Percentiles rank a stretch among this genome's conserved stretches.
These are phyloP conservation scores for Polydrusus cervinus DNA, from an alignment of 2,888 invertebrate species.

Conservation along the genomic window DNA sequence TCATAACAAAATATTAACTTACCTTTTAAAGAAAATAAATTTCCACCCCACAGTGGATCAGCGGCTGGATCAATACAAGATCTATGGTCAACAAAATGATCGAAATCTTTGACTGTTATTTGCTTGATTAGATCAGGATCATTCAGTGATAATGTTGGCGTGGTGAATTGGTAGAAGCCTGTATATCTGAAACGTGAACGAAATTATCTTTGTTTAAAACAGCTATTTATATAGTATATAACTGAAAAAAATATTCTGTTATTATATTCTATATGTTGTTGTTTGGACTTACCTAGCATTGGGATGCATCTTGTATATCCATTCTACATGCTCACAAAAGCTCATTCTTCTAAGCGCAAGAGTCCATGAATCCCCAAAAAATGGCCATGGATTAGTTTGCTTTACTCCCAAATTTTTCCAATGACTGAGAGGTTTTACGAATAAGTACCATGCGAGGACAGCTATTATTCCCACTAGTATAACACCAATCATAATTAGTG, in stretches of 20 bases:
- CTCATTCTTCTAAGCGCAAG: slow-evolving; percentile 45
- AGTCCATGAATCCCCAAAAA: slow-evolving; percentile 55
- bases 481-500: no score
- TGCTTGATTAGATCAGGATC: slow-evolving; percentile 76
- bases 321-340: slow-evolving; percentile 51
- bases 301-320: slow-evolving; percentile 56
- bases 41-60: slow-evolving; percentile 72
- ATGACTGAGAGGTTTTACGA: slow-evolving; percentile 45
- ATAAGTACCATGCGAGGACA: slow-evolving; percentile 39
- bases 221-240: no score
- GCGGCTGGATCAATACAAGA: slow-evolving; percentile 54
- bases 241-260: no score
- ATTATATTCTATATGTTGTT: no score
- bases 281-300: slow-evolving; percentile 54
- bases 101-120: slow-evolving; percentile 76
- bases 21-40: slow-evolving; percentile 62
- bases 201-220: no score
- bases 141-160: slow-evolving; percentile 72
- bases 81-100: slow-evolving; percentile 57
- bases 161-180: slow-evolving; percentile 60
- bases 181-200: slow-evolving; percentile 56
- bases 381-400: slow-evolving; percentile 46
- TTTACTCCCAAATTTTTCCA: slow-evolving; percentile 55
- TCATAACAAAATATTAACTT: no score
- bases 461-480: no score